Conservation (phyloP, 1,140 invertebrate species). For the Zaprionus nigranus region DNA sequence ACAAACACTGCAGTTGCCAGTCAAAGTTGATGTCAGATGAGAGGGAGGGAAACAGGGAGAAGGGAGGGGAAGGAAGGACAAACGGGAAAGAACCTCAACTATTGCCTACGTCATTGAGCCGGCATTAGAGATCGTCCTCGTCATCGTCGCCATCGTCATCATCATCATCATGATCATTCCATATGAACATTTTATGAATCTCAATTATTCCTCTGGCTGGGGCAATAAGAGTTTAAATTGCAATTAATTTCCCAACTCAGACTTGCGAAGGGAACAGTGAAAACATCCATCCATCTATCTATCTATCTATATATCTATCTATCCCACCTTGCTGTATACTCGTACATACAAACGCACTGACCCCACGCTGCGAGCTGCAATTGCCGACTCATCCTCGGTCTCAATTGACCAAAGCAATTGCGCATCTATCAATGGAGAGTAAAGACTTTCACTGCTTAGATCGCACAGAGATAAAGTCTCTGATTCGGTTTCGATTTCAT, state of each 20-base stretch:
- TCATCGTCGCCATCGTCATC: conserved; percentile 38
- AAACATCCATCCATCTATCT: background rate
- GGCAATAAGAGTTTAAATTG: conserved; percentile 60
- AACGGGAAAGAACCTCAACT: conserved; percentile 1
- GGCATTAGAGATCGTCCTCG: conserved; percentile 34
- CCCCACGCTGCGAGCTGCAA: conserved; percentile 5
- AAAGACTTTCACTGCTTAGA: conserved; percentile 10
- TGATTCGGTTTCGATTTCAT: background rate
- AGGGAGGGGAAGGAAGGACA: too few species aligned
- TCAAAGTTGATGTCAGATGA: background rate
- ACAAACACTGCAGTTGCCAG: background rate
- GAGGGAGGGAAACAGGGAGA: too few species aligned
- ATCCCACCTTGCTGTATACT: too few species aligned
- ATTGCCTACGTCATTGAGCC: conserved; percentile 34
- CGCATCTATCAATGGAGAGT: conserved; percentile 1
- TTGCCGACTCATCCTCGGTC: conserved; percentile 27
- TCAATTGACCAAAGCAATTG: background rate
- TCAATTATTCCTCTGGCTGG: conserved; percentile 23
- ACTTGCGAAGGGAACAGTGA: background rate
- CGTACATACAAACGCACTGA: background rate
- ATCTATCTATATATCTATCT: background rate
- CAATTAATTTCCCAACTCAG: conserved; percentile 60
- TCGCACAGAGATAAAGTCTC: background rate
- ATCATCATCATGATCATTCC: conserved; percentile 9
- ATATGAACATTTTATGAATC: background rate